Conservation (phyloP, 2,888 invertebrate genomes). For the Zygaena filipendulae region DNA sequence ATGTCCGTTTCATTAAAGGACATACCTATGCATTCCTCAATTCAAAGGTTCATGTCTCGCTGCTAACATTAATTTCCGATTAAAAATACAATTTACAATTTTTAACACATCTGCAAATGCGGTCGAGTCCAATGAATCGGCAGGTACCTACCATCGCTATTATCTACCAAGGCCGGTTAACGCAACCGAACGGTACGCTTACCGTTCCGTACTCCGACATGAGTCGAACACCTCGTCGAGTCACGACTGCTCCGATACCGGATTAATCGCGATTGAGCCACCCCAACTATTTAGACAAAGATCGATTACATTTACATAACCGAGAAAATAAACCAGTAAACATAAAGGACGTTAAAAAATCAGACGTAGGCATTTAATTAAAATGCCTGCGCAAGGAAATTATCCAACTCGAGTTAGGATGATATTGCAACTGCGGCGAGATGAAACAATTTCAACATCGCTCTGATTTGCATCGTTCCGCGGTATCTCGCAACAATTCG, state of each 20-base stretch:
- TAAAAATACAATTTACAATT: too few relatives aligned
- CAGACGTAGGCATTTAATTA: too few relatives aligned
- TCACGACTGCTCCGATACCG: slow-evolving; percentile 27
- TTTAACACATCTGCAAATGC: too few relatives aligned
- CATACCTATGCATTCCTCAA: too few relatives aligned
- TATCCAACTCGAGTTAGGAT: slow-evolving; percentile 15
- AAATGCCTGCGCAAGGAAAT: too few relatives aligned
- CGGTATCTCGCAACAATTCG: too few relatives aligned
- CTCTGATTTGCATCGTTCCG: slow-evolving; percentile 17
- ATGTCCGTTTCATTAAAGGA: too few relatives aligned
- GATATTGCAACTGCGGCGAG: slow-evolving; percentile 17
- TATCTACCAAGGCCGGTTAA: slow-evolving; percentile 50
- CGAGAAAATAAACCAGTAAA: slow-evolving; percentile 8
- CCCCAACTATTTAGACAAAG: slow-evolving; percentile 26
- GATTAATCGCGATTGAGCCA: slow-evolving; percentile 23
- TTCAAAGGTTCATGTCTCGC: too few relatives aligned
- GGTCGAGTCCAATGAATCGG: too few relatives aligned
- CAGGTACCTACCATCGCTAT: slow-evolving; percentile 28
- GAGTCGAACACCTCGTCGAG: slow-evolving; percentile 29
- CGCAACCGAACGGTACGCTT: slow-evolving; percentile 46
- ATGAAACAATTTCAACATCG: slow-evolving; percentile 17
- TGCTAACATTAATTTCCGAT: too few relatives aligned
- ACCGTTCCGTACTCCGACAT: slow-evolving; percentile 32
- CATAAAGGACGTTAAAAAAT: too few relatives aligned
- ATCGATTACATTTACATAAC: too few relatives aligned